A percentile compares a stretch with the other conserved stretches of the same genome.
These are phyloP conservation scores for Heteromormyrus szaboi DNA, from an alignment of 2,797 vertebrate genomes.

Conservation along the genomic window DNA sequence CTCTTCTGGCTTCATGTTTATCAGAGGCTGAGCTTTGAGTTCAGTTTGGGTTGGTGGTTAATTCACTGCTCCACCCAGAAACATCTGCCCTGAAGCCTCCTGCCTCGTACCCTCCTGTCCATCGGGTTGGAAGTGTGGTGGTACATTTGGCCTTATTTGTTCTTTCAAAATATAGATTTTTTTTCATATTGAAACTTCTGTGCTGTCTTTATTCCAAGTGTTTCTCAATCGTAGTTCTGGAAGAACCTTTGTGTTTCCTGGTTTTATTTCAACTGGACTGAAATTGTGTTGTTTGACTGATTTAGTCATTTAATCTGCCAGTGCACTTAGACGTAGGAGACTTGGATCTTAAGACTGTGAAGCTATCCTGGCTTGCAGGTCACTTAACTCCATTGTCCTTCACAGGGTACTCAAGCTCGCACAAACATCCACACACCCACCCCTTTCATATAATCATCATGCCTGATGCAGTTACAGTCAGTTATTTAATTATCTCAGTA, in stretches of 20 bases:
- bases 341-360: neutral
- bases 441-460: neutral
- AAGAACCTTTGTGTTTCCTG: neutral
- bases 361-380: neutral
- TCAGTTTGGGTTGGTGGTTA: neutral
- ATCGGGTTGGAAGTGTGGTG: neutral
- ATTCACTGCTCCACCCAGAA: conserved; percentile 1
- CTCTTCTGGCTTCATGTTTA: neutral
- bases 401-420: neutral
- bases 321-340: neutral
- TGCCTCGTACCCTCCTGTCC: neutral
- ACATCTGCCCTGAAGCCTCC: neutral
- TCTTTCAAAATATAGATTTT: neutral
- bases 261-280: neutral
- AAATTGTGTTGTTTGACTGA: neutral
- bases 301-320: neutral
- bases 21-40: neutral
- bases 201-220: neutral
- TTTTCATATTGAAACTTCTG: neutral
- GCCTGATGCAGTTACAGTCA: neutral
- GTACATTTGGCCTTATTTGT: neutral
- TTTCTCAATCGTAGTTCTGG: neutral
- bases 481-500: neutral
- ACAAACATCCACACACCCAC: neutral
- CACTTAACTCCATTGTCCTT: neutral